Conservation (phyloP, 2,113 vertebrate genomes). For the Polypterus bichir region DNA sequence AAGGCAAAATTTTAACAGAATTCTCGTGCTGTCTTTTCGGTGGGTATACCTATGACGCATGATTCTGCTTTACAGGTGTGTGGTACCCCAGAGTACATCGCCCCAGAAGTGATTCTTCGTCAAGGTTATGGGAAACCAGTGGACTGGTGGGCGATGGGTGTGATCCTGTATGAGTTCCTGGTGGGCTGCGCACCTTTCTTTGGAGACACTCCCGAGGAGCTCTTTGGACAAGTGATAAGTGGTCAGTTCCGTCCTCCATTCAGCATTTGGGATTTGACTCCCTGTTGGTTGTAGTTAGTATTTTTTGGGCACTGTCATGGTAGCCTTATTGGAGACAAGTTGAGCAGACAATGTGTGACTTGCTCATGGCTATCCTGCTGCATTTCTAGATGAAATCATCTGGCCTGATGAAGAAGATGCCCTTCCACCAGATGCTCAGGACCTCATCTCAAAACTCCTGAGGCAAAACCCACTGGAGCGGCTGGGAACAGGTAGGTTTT, state of each 20-base stretch:
- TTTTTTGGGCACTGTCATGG: no score
- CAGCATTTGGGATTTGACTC: no score
- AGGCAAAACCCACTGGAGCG: slow-evolving; percentile 85
- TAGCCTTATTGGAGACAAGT: no score
- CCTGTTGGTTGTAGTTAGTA: no score
- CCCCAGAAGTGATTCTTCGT: slow-evolving; percentile 87
- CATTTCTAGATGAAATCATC: slow-evolving; percentile 74
- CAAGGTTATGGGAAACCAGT: slow-evolving; percentile 95
- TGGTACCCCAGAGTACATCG: slow-evolving; percentile 92
- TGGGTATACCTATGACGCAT: no score
- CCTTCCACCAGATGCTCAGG: slow-evolving; percentile 77
- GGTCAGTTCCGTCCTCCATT: slow-evolving; percentile 48
- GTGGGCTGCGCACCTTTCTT: slow-evolving; percentile 91
- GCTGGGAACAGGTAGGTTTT: slow-evolving; percentile 73
- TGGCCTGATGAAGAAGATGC: slow-evolving; percentile 95
- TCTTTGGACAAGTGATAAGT: slow-evolving; percentile 95
- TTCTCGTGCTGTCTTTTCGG: not conserved
- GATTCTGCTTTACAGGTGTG: slow-evolving; percentile 66
- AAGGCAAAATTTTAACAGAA: not conserved
- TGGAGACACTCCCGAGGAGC: slow-evolving; percentile 88
- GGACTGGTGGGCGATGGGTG: slow-evolving; percentile 97
- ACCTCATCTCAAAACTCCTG: slow-evolving; percentile 84
- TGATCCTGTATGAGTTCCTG: slow-evolving; percentile 92
- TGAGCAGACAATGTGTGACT: no score
- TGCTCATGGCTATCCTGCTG: not conserved